phyloP scores from a whole-genome alignment of 2,797 vertebrate species.

The Platalea minor region DNA sequence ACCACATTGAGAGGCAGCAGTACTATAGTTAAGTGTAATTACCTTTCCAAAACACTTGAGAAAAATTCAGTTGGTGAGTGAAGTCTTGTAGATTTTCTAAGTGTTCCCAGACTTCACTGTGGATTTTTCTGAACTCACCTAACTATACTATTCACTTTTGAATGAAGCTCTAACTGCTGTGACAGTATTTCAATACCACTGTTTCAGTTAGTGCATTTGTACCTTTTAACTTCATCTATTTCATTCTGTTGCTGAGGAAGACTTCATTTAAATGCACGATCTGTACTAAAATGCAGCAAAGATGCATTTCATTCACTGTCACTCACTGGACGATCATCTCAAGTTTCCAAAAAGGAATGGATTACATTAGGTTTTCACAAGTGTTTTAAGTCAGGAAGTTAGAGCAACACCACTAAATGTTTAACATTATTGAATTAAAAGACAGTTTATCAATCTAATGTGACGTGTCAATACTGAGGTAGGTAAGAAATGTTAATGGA shows the following conservation, averaged over 20 bases:
- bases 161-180: neutral
- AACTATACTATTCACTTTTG: neutral
- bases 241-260: neutral
- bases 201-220: neutral
- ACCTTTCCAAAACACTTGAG: neutral
- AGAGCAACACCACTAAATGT: neutral
- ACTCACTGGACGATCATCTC: constrained; percentile 79
- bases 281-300: constrained; percentile 73
- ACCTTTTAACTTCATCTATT: neutral
- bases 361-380: neutral
- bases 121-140: neutral
- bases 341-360: neutral
- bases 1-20: neutral
- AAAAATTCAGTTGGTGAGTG: neutral
- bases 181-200: neutral
- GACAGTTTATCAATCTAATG: neutral
- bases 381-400: neutral
- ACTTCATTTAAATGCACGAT: constrained; percentile 42
- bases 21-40: neutral
- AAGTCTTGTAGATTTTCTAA: neutral
- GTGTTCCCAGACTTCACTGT: neutral
- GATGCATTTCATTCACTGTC: constrained; percentile 77
- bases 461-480: neutral
- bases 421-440: neutral
- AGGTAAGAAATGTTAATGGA: neutral